Evolutionary conservation across 2,113 vertebrate genomes (phyloP), one percentile per base, ranked within the genome.

Genomic region (Aspidoscelis tigris): DNA sequence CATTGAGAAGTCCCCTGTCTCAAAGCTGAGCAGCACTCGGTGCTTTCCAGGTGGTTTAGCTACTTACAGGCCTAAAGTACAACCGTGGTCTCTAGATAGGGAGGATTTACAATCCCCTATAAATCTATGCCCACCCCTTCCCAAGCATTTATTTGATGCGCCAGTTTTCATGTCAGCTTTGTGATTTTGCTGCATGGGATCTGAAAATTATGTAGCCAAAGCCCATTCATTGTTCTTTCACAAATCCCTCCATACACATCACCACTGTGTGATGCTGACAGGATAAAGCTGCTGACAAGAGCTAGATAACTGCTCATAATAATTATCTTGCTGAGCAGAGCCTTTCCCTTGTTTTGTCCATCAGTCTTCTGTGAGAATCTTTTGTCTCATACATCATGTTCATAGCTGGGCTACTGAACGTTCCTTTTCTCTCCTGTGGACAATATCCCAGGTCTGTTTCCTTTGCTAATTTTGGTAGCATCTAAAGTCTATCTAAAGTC

Each of bases 261-360:
- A 84, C 53, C 33, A n/a, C 43, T 24, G n/a, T 79, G 53, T 26
- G 55, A 84, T 65, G 58, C 44, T 73, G 18, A 50, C 69, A 84
- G 58, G 70, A 73, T 74, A 79, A 79, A 84, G 58, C n/a, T 72
- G 76, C 77, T 74, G 69, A 79, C 83, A 76, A 70, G 50, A 68
- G 73, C 69, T 83, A 69, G 69, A 84, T 76, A 77, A 43, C 50
- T 71, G 75, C 4, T 24, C 69, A 79, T 65, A 78, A 53, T 84
- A 65, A 69, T 84, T 84, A 84, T 84, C 83, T 84, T 74, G 83
- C 83, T 84, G 83, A 84, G 76, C 83, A 84, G 76, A 65, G 76
- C 43, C 21, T 73, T 84, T 74, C 70, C 61, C 83, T 84, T 26
- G 68, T 78, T 72, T n/a, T 43, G 24, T 72, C 69, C 33, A 20